Percentiles rank a stretch among this genome's conserved stretches.
Evolutionary conservation across 2,797 vertebrate genomes (phyloP).

Genomic region (Tragelaphus eurycerus): DNA sequence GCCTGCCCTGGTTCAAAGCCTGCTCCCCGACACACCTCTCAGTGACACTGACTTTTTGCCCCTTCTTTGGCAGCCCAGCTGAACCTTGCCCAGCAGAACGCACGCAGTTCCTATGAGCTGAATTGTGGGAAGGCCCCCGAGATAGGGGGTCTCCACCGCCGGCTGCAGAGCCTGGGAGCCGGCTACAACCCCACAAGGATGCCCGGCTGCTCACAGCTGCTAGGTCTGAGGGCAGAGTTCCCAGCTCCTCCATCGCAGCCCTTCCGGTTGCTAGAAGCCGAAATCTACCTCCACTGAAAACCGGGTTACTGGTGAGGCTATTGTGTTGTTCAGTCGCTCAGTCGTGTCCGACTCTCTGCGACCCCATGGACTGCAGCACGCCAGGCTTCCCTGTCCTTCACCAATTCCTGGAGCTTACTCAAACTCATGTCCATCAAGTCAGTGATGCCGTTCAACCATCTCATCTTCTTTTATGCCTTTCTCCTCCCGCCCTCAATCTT

Average conservation of each 20-base stretch:
- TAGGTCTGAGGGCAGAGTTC: background rate
- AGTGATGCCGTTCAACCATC: no score
- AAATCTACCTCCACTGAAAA: background rate
- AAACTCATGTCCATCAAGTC: no score
- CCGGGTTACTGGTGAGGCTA: no score
- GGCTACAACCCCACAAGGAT: background rate
- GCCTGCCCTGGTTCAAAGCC: no score
- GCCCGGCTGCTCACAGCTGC: accelerated
- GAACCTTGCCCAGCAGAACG: background rate
- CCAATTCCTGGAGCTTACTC: no score
- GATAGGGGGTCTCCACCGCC: background rate
- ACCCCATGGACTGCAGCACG: no score
- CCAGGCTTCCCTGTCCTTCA: no score
- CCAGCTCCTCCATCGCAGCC: background rate
- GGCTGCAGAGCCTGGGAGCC: background rate
- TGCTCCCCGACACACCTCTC: background rate
- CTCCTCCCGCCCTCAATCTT: no score
- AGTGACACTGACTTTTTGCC: background rate
- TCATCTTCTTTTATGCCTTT: no score
- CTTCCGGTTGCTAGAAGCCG: background rate
- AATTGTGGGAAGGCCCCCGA: no score
- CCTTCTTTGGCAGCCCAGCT: background rate
- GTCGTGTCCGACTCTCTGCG: no score
- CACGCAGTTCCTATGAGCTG: background rate
- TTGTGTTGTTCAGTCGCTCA: background rate